Evolutionary conservation across 2,797 vertebrate genomes (phyloP).

Genomic region (Siniperca undulata): DNA sequence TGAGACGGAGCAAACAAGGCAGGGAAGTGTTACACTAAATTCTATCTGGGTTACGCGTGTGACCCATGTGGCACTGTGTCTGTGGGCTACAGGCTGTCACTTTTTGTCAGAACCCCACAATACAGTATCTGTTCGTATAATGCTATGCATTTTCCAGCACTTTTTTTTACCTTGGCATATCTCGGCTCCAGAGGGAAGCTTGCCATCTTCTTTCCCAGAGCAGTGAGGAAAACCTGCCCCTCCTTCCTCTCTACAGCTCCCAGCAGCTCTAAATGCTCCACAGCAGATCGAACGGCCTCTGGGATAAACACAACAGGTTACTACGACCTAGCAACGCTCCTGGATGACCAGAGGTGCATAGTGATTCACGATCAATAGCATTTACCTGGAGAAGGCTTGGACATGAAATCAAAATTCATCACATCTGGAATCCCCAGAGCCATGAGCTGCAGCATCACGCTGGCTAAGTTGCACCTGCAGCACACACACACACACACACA

Average conservation of each 20-base stretch:
- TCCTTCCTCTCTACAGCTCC: conserved; percentile 92
- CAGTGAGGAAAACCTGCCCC: conserved; percentile 88
- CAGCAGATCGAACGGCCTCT: conserved; percentile 92
- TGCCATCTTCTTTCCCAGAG: conserved; percentile 95
- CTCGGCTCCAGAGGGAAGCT: conserved; percentile 95
- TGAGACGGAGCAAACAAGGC: conserved; percentile 13
- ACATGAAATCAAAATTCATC: conserved; percentile 98
- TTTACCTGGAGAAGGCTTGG: conserved; percentile 95
- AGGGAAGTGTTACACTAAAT: background rate
- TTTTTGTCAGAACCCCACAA: background rate
- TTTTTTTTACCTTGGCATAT: conserved; percentile 92
- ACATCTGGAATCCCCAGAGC: conserved; percentile 93
- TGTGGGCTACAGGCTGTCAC: background rate
- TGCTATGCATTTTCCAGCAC: background rate
- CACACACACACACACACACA: conserved; percentile 4
- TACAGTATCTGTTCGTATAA: background rate
- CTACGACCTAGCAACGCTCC: rapidly evolving
- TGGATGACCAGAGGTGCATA: background rate
- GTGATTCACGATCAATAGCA: background rate
- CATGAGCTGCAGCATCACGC: conserved; percentile 95
- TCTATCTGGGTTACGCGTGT: background rate
- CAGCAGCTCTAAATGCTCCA: conserved; percentile 92
- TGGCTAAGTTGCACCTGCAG: conserved; percentile 93
- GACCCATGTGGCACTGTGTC: background rate
- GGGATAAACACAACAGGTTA: conserved; percentile 35